Evolutionary conservation across 2,113 vertebrate genomes (phyloP).

Genomic region (Patagioenas fasciata): DNA sequence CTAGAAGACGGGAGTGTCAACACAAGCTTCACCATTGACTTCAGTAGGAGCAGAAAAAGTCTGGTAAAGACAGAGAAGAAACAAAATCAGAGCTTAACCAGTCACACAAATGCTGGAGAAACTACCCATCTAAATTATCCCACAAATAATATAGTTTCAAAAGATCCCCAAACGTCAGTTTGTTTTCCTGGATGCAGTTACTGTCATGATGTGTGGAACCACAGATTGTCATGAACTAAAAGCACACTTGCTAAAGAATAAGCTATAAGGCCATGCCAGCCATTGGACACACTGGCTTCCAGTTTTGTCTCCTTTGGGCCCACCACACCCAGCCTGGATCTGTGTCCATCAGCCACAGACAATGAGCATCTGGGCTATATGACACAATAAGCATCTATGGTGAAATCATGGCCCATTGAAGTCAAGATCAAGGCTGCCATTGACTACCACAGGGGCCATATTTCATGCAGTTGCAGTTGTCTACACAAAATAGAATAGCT

Average conservation of each 20-base stretch:
- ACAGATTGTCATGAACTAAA: background rate
- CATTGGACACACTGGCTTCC: background rate
- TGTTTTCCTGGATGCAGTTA: background rate
- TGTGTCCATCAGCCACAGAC: background rate
- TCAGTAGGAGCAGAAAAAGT: background rate
- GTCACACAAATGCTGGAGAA: background rate
- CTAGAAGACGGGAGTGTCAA: background rate
- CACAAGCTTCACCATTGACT: background rate
- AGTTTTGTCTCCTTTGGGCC: background rate
- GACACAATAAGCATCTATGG: slow-evolving; percentile 17
- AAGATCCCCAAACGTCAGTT: background rate
- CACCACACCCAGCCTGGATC: background rate
- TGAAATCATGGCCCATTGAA: background rate
- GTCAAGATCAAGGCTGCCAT: background rate
- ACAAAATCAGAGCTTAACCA: background rate
- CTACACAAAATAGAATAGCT: background rate
- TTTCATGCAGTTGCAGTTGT: background rate
- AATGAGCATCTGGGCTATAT: background rate
- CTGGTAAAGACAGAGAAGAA: background rate
- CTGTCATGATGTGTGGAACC: background rate
- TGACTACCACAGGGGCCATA: background rate
- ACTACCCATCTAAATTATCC: background rate
- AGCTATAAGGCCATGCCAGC: background rate
- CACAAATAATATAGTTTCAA: background rate
- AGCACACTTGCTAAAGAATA: background rate